Evolutionary conservation across 2,888 invertebrate species (phyloP).

Genomic region (Sturmia bella): DNA sequence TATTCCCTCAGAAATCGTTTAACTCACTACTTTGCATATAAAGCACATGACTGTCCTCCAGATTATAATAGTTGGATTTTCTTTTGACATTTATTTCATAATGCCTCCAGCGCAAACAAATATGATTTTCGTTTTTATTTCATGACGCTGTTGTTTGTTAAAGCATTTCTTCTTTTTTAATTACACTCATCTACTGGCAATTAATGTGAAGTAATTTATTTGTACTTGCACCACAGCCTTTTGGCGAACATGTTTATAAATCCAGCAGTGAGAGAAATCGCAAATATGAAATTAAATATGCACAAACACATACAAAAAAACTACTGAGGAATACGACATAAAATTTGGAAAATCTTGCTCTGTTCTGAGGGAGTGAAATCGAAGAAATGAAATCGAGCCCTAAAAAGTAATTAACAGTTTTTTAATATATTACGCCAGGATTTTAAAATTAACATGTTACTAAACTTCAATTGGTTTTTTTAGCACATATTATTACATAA

Average conservation of each 20-base stretch:
- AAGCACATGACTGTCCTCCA: too few species aligned
- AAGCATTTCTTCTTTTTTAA: constrained; percentile 44
- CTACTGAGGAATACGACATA: neutral
- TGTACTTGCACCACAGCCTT: constrained; percentile 56
- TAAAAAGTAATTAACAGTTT: too few species aligned
- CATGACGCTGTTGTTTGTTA: constrained; percentile 6
- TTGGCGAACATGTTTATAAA: constrained; percentile 39
- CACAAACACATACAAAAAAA: neutral
- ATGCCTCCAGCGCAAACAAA: constrained; percentile 35
- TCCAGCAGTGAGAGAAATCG: constrained; percentile 20
- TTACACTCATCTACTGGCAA: constrained; percentile 60
- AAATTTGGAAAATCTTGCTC: too few species aligned
- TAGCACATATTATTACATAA: too few species aligned
- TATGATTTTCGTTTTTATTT: constrained; percentile 19
- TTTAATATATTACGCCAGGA: too few species aligned
- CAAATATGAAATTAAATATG: too few species aligned
- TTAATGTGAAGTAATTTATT: constrained; percentile 64
- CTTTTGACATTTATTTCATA: constrained; percentile 13
- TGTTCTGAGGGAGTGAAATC: too few species aligned
- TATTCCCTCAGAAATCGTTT: too few species aligned
- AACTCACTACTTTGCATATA: too few species aligned
- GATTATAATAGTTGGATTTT: neutral
- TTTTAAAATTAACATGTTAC: too few species aligned
- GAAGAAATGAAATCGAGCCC: too few species aligned
- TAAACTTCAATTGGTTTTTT: too few species aligned